phyloP scores from a whole-genome alignment of 2,797 vertebrate genomes.

The Scarus forsteni region DNA sequence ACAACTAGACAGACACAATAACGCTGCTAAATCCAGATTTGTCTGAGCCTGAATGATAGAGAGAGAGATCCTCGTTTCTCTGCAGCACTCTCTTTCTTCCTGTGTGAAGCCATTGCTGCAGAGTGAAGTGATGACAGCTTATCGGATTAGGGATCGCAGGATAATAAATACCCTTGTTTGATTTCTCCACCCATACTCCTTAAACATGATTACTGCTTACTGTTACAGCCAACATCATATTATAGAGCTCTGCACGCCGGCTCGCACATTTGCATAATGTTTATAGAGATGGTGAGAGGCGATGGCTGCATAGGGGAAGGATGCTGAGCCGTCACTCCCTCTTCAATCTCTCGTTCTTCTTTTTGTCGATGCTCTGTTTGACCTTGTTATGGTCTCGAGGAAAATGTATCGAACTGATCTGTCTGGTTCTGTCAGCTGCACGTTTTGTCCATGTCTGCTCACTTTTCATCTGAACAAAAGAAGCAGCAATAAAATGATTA shows the following conservation, averaged over 20 bases:
- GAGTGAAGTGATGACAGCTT: constrained; percentile 83
- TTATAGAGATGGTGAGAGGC: constrained; percentile 62
- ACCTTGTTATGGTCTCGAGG: constrained; percentile 42
- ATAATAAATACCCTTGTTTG: constrained; percentile 85
- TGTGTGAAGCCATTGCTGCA: constrained; percentile 60
- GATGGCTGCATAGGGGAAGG: constrained; percentile 48
- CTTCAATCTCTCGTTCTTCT: constrained; percentile 36
- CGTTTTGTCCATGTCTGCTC: neutral
- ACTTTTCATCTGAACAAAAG: constrained; percentile 3
- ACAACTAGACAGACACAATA: constrained; percentile 76
- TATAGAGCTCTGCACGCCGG: constrained; percentile 41
- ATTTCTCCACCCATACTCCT: constrained; percentile 79
- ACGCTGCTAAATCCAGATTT: constrained; percentile 79
- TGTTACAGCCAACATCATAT: constrained; percentile 73
- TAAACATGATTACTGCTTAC: constrained; percentile 83
- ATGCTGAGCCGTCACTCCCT: constrained; percentile 47
- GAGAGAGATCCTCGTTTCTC: constrained; percentile 34
- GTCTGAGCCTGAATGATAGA: constrained; percentile 58
- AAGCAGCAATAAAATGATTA: constrained; percentile 1
- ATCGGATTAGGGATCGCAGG: constrained; percentile 81
- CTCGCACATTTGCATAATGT: constrained; percentile 70
- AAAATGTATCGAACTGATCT: constrained; percentile 11
- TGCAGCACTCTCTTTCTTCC: constrained; percentile 29
- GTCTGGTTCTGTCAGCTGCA: neutral
- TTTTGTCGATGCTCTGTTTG: constrained; percentile 22